Evolutionary conservation across 1,140 invertebrate species (phyloP).

Genomic region (Drosophila gunungcola): DNA sequence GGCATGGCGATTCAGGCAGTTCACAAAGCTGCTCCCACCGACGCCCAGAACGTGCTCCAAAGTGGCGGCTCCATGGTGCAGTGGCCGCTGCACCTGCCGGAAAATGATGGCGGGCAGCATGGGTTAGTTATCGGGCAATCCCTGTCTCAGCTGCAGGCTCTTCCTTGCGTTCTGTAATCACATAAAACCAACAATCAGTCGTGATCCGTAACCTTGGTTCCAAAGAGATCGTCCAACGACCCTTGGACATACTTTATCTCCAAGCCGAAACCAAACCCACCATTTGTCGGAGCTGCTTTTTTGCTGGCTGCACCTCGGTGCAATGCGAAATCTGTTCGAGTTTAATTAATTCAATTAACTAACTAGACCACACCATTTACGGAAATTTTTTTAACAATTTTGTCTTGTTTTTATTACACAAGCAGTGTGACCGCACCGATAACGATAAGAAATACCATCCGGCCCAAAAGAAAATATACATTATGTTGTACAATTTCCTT

Average conservation of each 20-base stretch:
- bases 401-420: constrained; percentile 71
- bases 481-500: no score
- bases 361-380: constrained; percentile 30
- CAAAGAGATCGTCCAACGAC: constrained; percentile 24
- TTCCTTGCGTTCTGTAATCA: constrained; percentile 15
- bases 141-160: background rate
- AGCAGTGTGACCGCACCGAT: constrained; percentile 25
- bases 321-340: constrained; percentile 16
- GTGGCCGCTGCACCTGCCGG: constrained; percentile 69
- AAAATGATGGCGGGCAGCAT: constrained; percentile 78
- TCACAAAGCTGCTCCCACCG: constrained; percentile 64
- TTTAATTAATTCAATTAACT: constrained; percentile 2
- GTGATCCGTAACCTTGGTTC: constrained; percentile 27
- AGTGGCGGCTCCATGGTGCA: constrained; percentile 61
- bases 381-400: constrained; percentile 44
- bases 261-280: background rate
- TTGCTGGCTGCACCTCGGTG: background rate
- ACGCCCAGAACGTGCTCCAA: constrained; percentile 67
- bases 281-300: constrained; percentile 16
- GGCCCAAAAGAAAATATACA: no score
- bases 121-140: background rate
- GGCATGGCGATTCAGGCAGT: constrained; percentile 76
- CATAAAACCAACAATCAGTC: constrained; percentile 10
- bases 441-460: background rate
- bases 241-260: constrained; percentile 19